phyloP scores from a whole-genome alignment of 2,888 invertebrate genomes.

The Girardia tigrina region DNA sequence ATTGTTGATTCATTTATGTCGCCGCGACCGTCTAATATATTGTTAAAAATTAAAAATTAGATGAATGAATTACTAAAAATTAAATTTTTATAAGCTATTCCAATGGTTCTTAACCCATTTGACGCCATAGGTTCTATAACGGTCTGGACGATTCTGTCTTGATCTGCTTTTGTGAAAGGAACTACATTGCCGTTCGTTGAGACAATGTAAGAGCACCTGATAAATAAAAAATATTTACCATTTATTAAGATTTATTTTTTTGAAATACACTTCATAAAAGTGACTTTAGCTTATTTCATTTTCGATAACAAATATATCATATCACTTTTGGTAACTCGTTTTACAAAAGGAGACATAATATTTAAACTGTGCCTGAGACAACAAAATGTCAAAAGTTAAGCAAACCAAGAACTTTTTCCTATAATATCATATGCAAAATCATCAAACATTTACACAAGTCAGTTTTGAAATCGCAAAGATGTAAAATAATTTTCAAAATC shows the following conservation, averaged over 20 bases:
- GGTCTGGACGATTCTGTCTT: constrained; percentile 67
- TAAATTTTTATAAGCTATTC: constrained; percentile 81
- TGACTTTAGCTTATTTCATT: too few relatives aligned
- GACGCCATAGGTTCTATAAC: constrained; percentile 97
- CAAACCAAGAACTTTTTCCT: too few relatives aligned
- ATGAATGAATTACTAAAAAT: background rate
- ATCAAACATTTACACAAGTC: too few relatives aligned
- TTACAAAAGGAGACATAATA: too few relatives aligned
- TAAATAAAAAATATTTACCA: background rate
- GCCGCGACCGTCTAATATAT: background rate
- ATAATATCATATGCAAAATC: too few relatives aligned
- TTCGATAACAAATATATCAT: too few relatives aligned
- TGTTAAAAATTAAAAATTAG: background rate
- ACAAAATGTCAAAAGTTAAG: too few relatives aligned
- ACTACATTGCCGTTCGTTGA: background rate
- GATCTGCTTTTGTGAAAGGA: constrained; percentile 57
- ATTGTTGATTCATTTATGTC: background rate
- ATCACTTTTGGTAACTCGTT: too few relatives aligned
- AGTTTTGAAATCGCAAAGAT: too few relatives aligned
- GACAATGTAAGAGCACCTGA: constrained; percentile 29
- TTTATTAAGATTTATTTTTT: background rate
- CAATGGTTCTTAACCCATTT: constrained; percentile 84
- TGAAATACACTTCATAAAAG: background rate
- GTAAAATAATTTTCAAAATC: too few relatives aligned
- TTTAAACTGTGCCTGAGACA: too few relatives aligned